Base-by-base conservation (phyloP, 2,797 vertebrate genomes). In the Leptatherina wallacei region DNA sequence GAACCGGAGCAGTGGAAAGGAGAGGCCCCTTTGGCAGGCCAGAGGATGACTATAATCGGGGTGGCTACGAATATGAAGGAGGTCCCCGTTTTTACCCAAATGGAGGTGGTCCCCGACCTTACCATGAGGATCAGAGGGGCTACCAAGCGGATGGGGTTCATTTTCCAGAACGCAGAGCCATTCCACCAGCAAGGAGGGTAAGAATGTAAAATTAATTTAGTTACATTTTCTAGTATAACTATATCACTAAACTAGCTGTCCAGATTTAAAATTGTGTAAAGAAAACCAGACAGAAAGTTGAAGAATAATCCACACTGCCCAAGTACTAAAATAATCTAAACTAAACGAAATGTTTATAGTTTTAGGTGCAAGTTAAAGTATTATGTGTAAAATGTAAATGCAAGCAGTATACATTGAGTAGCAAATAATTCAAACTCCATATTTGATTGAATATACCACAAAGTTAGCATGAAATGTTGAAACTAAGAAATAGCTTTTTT, bases 11-110 rank as follows among this genome's bases (percentile, higher is more conserved):
- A 3, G 86, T 69, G 18, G 94, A 95, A 70, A 86, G 95, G 73
- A 85, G 90, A n/a, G 88, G 78, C 1, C 90, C 86, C 3, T 94
- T 94, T 22, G 82, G 88, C 16, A 88, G 94, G 44, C 90, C 93
- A 7, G 95, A 95, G 5, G 94, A 95, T 0, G 94, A 94, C 4
- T 94, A 93, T 0, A 0, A 42, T 12, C 90, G 94, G 0, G 83
- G 90, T 0, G 82, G 84, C 0, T 95, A 93, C n/a, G 94, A 94
- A 44, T 94, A 92, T 0, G 94, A 95, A 73, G 86, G 86, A 58
- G 86, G 86, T 24, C 81, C 91, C 1, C 93, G 94, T 30, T 95
- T 94, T 82, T 94, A 92, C 76, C 94, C 93, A 0, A 94, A 94
- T 14, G 94, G 90, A 66, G 93, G 93, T 0, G 93, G 84, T n/a